Evolutionary conservation across 2,888 invertebrate species (phyloP).

Genomic region (Deilephila elpenor): DNA sequence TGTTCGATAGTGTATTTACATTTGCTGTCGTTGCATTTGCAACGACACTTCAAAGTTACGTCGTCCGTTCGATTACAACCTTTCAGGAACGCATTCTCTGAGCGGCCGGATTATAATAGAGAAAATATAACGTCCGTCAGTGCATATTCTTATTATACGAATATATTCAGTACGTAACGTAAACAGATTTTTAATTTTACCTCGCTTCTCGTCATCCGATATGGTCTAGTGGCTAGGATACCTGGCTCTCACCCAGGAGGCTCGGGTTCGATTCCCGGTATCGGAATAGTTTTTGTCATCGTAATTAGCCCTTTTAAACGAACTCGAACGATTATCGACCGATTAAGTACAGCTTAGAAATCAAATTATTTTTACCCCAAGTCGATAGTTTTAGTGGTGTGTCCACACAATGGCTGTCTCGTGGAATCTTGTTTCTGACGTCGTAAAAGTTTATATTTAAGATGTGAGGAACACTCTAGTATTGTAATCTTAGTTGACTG

Average conservation of each 20-base stretch:
- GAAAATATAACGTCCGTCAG: too few relatives aligned
- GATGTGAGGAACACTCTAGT: conserved; percentile 7
- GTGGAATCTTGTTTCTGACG: conserved; percentile 24
- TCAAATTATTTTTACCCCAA: too few relatives aligned
- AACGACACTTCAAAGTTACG: too few relatives aligned
- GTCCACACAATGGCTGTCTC: conserved; percentile 6
- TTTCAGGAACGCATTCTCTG: too few relatives aligned
- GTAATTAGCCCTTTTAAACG: not conserved
- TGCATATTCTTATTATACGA: too few relatives aligned
- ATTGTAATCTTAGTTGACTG: not conserved
- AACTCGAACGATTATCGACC: not conserved
- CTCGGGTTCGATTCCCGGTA: conserved; percentile 87
- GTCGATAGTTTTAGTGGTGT: not conserved
- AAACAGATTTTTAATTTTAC: not conserved
- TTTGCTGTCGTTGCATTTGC: too few relatives aligned
- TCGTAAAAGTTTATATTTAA: conserved; percentile 41
- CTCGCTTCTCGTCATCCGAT: conserved; percentile 66
- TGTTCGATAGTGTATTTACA: too few relatives aligned
- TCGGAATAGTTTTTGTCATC: conserved; percentile 71
- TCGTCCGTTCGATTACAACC: too few relatives aligned
- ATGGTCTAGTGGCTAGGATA: conserved; percentile 87
- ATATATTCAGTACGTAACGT: not conserved
- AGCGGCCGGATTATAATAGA: too few relatives aligned
- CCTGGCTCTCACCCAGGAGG: conserved; percentile 86
- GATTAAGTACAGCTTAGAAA: not conserved